Evolutionary conservation across 2,113 vertebrate species (phyloP), one percentile per base, ranked within the genome.

Genomic region (Pimephales promelas): DNA sequence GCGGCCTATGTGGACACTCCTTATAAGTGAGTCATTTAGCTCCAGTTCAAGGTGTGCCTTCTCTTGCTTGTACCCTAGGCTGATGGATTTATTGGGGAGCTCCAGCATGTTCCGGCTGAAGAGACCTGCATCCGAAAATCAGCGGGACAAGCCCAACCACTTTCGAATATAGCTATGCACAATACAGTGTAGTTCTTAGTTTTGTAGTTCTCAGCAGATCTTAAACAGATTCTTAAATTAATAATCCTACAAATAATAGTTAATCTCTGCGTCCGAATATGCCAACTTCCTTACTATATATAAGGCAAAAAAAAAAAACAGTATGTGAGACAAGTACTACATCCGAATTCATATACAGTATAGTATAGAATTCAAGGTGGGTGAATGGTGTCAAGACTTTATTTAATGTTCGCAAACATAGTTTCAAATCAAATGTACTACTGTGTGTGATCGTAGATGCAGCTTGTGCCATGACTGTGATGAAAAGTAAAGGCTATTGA

Each of bases 51-150:
- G 77, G 2, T 3, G 31, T 31, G 31, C 31, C 24, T 81, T 73
- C 45, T 84, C 83, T 31, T 81, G 54, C 54, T 73, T 79, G 28
- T 81, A 59, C 4, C 68, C 54, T 24, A 64, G 56, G 54, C 54
- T 52, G 54, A 81, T 73, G 18, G 52, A 47, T 56, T 56, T 56
- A 2, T 2, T 56, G 16, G 18, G 52, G 52, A 56, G 54, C 54
- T 71, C 36, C 76, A 10, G 45, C 11, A 47, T 47, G 45, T 47
- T 47, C 45, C 45, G 45, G 11, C 79, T 72, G 20, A 85, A 68
- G 31, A 85, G 47, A 54, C 72, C 72, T 13, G 45, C 10, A 3
- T 47, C 45, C 0, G 45, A 47, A 10, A 20, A 52, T 22, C 49
- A 68, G 4, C 26, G 3, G 28, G 71, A 79, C 78, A 85, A 59